Evolutionary conservation across 2,113 vertebrate species (phyloP), one percentile per base, ranked within the genome.

Genomic region (Callaeas wilsoni): DNA sequence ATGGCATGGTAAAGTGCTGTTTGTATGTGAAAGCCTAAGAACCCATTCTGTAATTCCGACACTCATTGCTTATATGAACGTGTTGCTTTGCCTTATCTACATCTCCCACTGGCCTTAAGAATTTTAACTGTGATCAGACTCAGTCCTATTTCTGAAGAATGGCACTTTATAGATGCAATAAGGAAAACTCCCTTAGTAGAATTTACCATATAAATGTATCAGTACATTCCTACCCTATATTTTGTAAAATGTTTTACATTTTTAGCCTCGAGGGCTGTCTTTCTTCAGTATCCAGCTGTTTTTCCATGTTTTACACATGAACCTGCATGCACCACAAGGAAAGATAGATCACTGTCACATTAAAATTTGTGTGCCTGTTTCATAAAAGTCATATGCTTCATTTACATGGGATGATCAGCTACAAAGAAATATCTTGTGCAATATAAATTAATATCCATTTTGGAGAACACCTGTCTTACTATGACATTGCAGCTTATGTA

Each of bases 361-460:
- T 96, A 94, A 95, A 96, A 90, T 95, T 87, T 91, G 57, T 19
- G 8, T 63, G 92, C 56, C 71, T 79, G 12, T 65, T 91, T 96
- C 77, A 87, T 95, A 86, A 60, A 84, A 97, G 57, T 90, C 94
- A 71, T 93, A 75, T 84, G 57, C 69, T 93, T 94, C 65, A 80
- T 96, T 97, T 97, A 69, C 77, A 76, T 85, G 60, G 42, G 27
- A 68, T 60, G 62, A 88, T 88, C 41, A 37, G 32, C 49, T 91
- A 89, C 82, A 84, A 87, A 89, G 16, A 86, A 92, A 89, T 77
- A 85, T 25, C 55, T 42, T 95, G 50, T 75, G 27, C 53, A 93
- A 69, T 41, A 53, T 26, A 69, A 77, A 83, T 70, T 90, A 88
- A 91, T 77, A 86, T 21, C 49, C 12, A 50, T 78, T 91, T 94